phyloP scores from a whole-genome alignment of 2,113 vertebrate species.

The Pardalotus punctatus region DNA sequence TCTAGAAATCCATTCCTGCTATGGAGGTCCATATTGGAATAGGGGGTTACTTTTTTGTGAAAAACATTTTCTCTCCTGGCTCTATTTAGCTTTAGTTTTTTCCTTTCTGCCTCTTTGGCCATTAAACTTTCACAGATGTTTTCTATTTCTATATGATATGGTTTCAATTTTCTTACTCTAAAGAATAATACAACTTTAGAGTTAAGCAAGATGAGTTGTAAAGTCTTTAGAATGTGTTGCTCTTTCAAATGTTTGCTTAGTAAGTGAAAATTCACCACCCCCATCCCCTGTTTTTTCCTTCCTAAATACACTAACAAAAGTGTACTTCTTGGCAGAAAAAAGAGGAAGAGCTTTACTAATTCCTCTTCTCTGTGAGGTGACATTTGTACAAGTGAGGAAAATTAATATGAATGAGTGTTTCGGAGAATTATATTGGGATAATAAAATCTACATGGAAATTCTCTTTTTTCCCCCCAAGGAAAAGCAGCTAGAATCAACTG shows the following conservation, averaged over 20 bases:
- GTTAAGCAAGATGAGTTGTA: constrained; percentile 57
- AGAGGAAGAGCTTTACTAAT: not conserved
- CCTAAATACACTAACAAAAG: not conserved
- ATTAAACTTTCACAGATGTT: constrained; percentile 67
- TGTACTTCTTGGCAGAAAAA: not conserved
- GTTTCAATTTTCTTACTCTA: constrained; percentile 55
- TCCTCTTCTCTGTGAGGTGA: not conserved
- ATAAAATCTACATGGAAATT: not conserved
- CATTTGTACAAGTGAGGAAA: constrained; percentile 5
- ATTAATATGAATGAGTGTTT: not conserved
- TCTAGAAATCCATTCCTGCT: not conserved
- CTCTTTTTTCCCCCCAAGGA: not conserved
- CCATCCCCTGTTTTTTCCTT: not conserved
- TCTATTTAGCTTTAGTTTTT: constrained; percentile 19
- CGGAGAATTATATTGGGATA: not conserved
- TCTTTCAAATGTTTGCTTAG: constrained; percentile 57
- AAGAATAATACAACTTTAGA: constrained; percentile 47
- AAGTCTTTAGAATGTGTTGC: constrained; percentile 49
- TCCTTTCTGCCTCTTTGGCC: constrained; percentile 27
- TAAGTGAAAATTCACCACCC: constrained; percentile 13
- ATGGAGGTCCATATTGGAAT: not conserved
- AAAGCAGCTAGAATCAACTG: not conserved
- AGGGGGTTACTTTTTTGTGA: constrained; percentile 26
- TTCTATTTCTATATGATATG: constrained; percentile 62
- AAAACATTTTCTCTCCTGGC: constrained; percentile 24